Conservation (phyloP, 2,888 invertebrate species). For the Glaucopsyche alexis region DNA sequence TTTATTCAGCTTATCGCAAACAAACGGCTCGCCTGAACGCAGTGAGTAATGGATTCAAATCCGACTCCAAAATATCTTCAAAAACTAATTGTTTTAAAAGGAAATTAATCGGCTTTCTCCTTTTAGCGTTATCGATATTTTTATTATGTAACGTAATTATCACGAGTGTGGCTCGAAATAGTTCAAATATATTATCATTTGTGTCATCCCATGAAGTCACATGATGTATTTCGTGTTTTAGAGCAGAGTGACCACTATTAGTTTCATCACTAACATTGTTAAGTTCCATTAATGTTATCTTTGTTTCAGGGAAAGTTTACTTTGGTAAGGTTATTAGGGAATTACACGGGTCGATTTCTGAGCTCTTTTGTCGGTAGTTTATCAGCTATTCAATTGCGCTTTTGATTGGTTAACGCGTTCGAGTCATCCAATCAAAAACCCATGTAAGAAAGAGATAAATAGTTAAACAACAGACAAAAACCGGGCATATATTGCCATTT, state of each 20-base stretch:
- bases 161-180: background rate
- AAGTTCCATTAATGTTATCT: background rate
- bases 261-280: background rate
- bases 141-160: background rate
- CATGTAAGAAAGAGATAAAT: too few relatives aligned
- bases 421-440: too few relatives aligned
- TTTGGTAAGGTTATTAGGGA: too few relatives aligned
- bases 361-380: too few relatives aligned
- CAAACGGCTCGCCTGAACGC: constrained; percentile 1
- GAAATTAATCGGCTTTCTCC: constrained; percentile 22
- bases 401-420: too few relatives aligned
- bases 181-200: background rate
- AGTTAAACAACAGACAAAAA: too few relatives aligned
- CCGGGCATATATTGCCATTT: too few relatives aligned
- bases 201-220: too few relatives aligned
- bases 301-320: constrained; percentile 8
- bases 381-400: too few relatives aligned
- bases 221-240: too few relatives aligned
- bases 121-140: background rate
- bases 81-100: constrained; percentile 12
- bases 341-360: too few relatives aligned
- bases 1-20: constrained; percentile 14
- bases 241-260: background rate
- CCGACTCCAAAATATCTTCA: background rate
- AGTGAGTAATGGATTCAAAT: constrained; percentile 4